Conservation (phyloP, 2,113 vertebrate genomes). For the Petrocephalus microphthalmus region DNA sequence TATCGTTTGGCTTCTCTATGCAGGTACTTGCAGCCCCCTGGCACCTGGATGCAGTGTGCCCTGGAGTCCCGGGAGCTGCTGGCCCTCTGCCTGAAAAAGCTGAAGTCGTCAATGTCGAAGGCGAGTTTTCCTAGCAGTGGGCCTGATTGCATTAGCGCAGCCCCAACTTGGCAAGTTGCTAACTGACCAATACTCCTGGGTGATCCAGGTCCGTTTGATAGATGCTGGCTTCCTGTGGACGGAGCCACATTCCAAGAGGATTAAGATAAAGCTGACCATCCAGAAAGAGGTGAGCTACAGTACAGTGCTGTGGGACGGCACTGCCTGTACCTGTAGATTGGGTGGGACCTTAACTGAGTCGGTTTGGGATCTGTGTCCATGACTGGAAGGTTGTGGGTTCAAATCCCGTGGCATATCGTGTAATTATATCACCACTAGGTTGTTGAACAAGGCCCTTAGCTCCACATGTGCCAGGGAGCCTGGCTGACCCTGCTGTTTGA, state of each 20-base stretch:
- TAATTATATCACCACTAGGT: not conserved
- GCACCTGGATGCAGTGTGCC: slow-evolving; percentile 82
- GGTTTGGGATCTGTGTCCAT: not conserved
- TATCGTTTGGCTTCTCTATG: not conserved
- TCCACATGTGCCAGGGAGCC: not conserved
- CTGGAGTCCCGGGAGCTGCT: slow-evolving; percentile 95
- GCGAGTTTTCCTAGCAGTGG: slow-evolving; percentile 35
- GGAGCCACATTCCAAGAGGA: slow-evolving; percentile 93
- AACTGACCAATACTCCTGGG: not conserved
- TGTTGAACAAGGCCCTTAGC: not conserved
- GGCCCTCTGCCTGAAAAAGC: slow-evolving; percentile 87
- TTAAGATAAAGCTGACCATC: slow-evolving; percentile 89
- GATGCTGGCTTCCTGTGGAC: slow-evolving; percentile 97
- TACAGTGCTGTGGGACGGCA: not conserved
- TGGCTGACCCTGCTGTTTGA: not conserved
- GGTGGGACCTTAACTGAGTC: not conserved
- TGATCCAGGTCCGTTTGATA: slow-evolving; percentile 81
- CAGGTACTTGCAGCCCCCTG: slow-evolving; percentile 91
- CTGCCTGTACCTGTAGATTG: not conserved
- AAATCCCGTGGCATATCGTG: not conserved
- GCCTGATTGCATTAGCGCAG: not conserved
- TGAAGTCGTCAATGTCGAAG: slow-evolving; percentile 73
- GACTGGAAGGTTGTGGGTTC: not conserved
- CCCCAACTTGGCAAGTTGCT: not conserved
- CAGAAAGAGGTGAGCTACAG: slow-evolving; percentile 85